Evolutionary conservation across 1,140 invertebrate genomes (phyloP).

Genomic region (Asobara japonica): DNA sequence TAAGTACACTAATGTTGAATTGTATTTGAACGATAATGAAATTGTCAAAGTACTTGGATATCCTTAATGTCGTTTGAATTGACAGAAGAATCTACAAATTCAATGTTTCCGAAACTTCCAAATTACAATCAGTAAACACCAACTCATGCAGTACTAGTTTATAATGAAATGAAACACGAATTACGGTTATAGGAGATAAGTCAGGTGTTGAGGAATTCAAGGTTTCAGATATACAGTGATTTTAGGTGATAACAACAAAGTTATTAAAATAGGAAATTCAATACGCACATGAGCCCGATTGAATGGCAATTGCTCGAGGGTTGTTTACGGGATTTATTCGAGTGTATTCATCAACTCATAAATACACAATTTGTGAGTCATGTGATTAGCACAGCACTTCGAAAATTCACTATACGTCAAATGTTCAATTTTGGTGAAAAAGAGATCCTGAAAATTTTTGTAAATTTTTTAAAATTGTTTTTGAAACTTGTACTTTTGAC

Average conservation of each 20-base stretch:
- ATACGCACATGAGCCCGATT: constrained; percentile 7
- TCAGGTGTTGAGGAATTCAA: not conserved
- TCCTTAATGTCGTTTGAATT: no score
- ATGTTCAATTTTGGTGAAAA: no score
- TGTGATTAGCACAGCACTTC: no score
- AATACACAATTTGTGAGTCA: no score
- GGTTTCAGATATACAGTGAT: constrained; percentile 7
- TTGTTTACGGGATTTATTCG: no score
- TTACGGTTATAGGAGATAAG: not conserved
- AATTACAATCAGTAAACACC: constrained; percentile 20
- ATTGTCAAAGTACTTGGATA: no score
- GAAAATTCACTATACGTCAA: no score
- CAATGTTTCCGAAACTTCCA: not conserved
- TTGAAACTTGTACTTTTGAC: no score
- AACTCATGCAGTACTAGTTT: constrained; percentile 8
- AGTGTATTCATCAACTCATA: no score
- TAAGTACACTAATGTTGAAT: no score
- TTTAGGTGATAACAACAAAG: not conserved
- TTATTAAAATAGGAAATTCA: constrained; percentile 2
- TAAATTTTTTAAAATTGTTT: no score
- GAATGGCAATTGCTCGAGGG: not conserved
- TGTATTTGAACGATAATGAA: not conserved
- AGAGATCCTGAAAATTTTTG: no score
- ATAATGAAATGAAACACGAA: constrained; percentile 1
- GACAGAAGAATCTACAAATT: not conserved